Evolutionary conservation across 2,888 invertebrate species (phyloP).

Genomic region (Netelia melanura): DNA sequence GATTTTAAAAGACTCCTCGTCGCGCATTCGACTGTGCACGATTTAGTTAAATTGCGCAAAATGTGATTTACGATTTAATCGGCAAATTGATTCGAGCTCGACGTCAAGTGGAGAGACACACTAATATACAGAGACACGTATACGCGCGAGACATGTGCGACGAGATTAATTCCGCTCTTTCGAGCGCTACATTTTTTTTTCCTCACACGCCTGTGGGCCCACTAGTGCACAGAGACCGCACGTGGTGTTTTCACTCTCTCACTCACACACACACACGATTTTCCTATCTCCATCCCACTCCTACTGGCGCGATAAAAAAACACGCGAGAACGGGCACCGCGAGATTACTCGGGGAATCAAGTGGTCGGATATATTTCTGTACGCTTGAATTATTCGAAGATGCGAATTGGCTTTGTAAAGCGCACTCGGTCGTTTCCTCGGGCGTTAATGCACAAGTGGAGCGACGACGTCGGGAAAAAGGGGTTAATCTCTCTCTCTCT

Average conservation of each 20-base stretch:
- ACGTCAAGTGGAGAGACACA: conserved; percentile 5
- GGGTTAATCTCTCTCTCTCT: not conserved
- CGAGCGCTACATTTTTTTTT: conserved; percentile 42
- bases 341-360: conserved; percentile 75
- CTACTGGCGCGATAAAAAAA: conserved; percentile 35
- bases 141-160: conserved; percentile 32
- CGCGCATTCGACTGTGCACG: not conserved
- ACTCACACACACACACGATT: not conserved
- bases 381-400: conserved; percentile 74
- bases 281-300: not conserved
- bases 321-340: conserved; percentile 39
- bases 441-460: conserved; percentile 49
- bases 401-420: conserved; percentile 47
- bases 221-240: not conserved
- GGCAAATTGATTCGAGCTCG: conserved; percentile 17
- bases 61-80: conserved; percentile 7
- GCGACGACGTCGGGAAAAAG: not conserved
- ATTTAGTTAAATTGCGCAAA: not conserved
- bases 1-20: not conserved
- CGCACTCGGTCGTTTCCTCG: conserved; percentile 50
- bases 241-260: conserved; percentile 10
- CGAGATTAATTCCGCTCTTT: conserved; percentile 48
- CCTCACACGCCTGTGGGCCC: conserved; percentile 35
- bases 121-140: not conserved
- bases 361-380: conserved; percentile 76